Base-by-base conservation (phyloP, 2,113 vertebrate genomes). In the Tenebrosternarchus preto region DNA sequence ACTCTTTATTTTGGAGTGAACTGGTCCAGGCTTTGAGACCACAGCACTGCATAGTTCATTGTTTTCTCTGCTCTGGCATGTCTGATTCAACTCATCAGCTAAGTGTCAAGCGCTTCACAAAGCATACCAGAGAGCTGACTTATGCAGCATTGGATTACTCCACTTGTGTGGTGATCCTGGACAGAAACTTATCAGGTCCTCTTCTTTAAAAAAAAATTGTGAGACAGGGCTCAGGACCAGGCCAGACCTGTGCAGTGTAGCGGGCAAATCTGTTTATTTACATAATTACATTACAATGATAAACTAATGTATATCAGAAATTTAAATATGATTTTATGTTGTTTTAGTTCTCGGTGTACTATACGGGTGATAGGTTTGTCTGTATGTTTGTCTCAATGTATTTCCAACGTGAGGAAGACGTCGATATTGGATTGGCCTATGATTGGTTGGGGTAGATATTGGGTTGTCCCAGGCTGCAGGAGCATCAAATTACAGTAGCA, bases 401-500 rank as follows among this genome's bases (percentile, higher is more conserved):
- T 87, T 87, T 84, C 70, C 39, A 78, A 83, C 87, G 27, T 15
- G 25, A 20, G 69, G 69, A 56, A 12, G 16, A 20, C 33, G 85
- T 84, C 84, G 78, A 86, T 80, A 86, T 84, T 84, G 85, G 85
- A 83, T 85, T 83, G 87, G 83, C 82, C 84, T 50, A 76, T 90
- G 91, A 92, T 93, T 93, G 92, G 92, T 82, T 60, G 81, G 55
- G 7, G 29, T 73, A 27, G 43, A 56, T 82, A 12, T 61, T 88
- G 88, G 90, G 91, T 86, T 39, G 87, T 76, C 50, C 88, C 83
- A 60, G 56, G 27, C 81, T 63, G 77, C 70, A 24, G 19, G 75
- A 73, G 85, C 87, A 59, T 92, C 90, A 50, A 85, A 86, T 92
- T 92, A 91, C 91, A 87, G 85, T 87, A 73, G 85, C 88, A 77